A percentile compares a stretch with the other conserved stretches of the same genome.
Evolutionary conservation across 2,888 invertebrate genomes (phyloP).

Genomic region (Seira ritae): DNA sequence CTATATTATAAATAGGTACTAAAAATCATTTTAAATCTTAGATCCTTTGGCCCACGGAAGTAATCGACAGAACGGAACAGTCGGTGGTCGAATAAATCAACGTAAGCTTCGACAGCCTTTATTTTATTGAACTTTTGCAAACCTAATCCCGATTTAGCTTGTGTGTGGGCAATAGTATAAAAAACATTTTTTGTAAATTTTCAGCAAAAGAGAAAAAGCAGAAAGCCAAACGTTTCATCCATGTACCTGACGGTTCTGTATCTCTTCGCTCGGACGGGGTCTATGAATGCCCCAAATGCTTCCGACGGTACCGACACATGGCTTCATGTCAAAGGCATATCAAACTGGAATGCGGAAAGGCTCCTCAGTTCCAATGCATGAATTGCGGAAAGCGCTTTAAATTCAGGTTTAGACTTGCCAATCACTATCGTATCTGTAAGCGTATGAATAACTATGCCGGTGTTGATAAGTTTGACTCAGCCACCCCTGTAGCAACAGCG

Average conservation of each 20-base stretch:
- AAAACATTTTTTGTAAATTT: too few species aligned
- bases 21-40: too few species aligned
- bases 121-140: too few species aligned
- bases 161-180: too few species aligned
- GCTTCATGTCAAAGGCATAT: slow-evolving; percentile 55
- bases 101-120: slow-evolving; percentile 33
- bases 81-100: slow-evolving; percentile 25
- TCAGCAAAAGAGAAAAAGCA: slow-evolving; percentile 49
- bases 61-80: slow-evolving; percentile 44
- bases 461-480: slow-evolving; percentile 47
- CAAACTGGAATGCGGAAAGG: slow-evolving; percentile 55
- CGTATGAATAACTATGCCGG: slow-evolving; percentile 41
- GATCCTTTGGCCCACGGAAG: slow-evolving; percentile 42
- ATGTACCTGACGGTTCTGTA: slow-evolving; percentile 53
- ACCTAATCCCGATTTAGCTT: too few species aligned
- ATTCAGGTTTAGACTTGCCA: slow-evolving; percentile 47
- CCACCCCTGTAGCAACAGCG: slow-evolving; percentile 18
- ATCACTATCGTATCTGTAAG: slow-evolving; percentile 52
- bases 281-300: slow-evolving; percentile 53
- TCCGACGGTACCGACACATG: slow-evolving; percentile 49
- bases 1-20: too few species aligned
- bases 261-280: slow-evolving; percentile 46
- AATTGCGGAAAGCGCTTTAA: slow-evolving; percentile 49
- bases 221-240: slow-evolving; percentile 50
- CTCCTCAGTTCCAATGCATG: slow-evolving; percentile 54